Evolutionary conservation across 2,888 invertebrate species (phyloP), one percentile per base, ranked within the genome.

Genomic region (Brenthis ino): DNA sequence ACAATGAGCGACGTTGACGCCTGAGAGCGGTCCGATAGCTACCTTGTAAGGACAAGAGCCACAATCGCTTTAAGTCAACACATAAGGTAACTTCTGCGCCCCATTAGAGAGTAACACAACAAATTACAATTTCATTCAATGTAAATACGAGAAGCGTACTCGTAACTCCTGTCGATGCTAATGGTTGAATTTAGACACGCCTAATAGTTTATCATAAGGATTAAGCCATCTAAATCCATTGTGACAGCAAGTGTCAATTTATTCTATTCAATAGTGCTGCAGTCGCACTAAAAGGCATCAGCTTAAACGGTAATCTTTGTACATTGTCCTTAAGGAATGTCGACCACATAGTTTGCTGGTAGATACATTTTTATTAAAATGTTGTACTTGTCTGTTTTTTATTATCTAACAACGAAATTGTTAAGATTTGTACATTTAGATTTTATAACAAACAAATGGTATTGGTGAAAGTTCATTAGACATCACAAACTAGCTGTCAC

Each of bases 51-150:
- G 83, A 75, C 71, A 70, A 72, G 77, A 77, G 77, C 80, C 81
- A 82, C 80, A 78, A 80, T 79, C 76, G 76, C 76, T 76, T 78
- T 78, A 79, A 69, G 79, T 80, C 79, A 80, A 74, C 82, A 79
- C 80, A 82, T 83, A 86, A 85, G 85, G 85, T 82, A 86, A 82
- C 80, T 79, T 76, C 80, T 78, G 75, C 77, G 76, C 78, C 79
- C 80, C 79, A 84, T 85, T 85, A 83, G 78, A 83, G 76, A 80
- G 76, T 80, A 80, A 84, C 80, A 80, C 79, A 86, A 85, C 88
- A 88, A 90, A 90, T 90, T 87, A 89, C 88, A 87, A 86, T 87
- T 89, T 88, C 89, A 91, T 91, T 91, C 87, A 89, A 91, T 90
- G 89, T 88, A 88, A 91, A 91, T 90, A 82, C 76, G 76, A 77